Conservation (phyloP, 2,797 vertebrate genomes). For the Parauchenoglanis ngamensis region DNA sequence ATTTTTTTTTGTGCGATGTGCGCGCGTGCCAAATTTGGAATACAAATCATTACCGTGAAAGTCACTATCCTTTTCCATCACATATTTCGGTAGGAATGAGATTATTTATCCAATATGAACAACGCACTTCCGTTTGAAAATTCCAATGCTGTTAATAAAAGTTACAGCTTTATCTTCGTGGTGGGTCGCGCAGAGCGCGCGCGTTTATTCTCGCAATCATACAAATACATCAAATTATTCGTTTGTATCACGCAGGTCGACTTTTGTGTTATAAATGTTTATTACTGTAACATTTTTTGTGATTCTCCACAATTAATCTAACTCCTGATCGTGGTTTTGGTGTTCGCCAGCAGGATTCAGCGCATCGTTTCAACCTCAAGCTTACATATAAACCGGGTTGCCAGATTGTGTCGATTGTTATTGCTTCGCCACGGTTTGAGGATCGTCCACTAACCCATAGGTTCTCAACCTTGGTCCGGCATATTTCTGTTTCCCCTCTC, state of each 20-base stretch:
- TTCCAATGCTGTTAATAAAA: background rate
- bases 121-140: background rate
- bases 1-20: background rate
- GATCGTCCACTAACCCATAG: background rate
- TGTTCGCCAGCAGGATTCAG: background rate
- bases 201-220: background rate
- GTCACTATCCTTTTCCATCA: background rate
- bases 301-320: background rate
- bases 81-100: background rate
- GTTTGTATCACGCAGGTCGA: background rate
- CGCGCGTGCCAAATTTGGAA: background rate
- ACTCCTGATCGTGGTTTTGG: background rate
- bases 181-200: background rate
- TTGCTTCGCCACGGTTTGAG: background rate
- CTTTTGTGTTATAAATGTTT: background rate
- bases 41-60: background rate
- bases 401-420: background rate
- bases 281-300: background rate
- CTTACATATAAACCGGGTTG: background rate
- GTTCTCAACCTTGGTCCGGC: no score
- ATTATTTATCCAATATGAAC: background rate
- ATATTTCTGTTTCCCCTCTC: background rate
- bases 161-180: background rate
- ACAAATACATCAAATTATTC: background rate
- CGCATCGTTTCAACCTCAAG: background rate